Base-by-base conservation (phyloP, 2,113 vertebrate species). In the Spea multiplicata region DNA sequence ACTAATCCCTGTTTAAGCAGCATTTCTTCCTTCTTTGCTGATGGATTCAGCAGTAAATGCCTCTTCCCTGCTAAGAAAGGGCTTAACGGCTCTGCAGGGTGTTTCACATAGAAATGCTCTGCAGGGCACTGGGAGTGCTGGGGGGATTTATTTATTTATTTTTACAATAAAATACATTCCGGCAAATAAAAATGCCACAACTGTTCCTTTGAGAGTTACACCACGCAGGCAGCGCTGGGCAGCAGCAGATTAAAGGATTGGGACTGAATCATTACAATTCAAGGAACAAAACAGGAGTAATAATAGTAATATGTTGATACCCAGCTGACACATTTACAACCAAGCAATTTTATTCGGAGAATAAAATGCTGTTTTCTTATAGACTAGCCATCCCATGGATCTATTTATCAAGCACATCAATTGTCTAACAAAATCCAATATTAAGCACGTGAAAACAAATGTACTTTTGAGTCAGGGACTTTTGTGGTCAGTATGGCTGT, bases 221-320 rank as follows among this genome's bases (percentile, higher is more conserved):
- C 30, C 30, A 30, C 30, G 30, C 50, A 1, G 47, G 8, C 8
- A 74, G 46, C 55, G 44, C 46, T 74, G 16, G 44, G 52, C 17
- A 61, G 61, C 65, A 9, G 64, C 52, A 46, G 30, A 53, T 67
- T 67, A 44, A 48, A 75, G 73, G 46, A 46, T 44, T 55, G 44
- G 5, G 16, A 67, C 46, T 55, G 50, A 67, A 44, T 53, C 66
- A 76, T 69, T 68, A 30, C 8, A 68, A 76, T 68, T 76, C 44
- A 47, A 76, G 66, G 44, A 59, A 67, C 74, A 76, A 50, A 47
- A 57, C 68, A 69, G 61, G 62, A 66, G 62, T 75, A 75, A 66
- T 75, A 75, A 75, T 17, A 53, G 61, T 75, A 75, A 75, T 68
- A 69, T 76, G 74, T 66, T 76, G 74, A 76, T 69, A 76, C 74